These are phyloP conservation scores for Spinus olivaceus DNA, from an alignment of 2,797 vertebrate genomes.

Conservation along the genomic window DNA sequence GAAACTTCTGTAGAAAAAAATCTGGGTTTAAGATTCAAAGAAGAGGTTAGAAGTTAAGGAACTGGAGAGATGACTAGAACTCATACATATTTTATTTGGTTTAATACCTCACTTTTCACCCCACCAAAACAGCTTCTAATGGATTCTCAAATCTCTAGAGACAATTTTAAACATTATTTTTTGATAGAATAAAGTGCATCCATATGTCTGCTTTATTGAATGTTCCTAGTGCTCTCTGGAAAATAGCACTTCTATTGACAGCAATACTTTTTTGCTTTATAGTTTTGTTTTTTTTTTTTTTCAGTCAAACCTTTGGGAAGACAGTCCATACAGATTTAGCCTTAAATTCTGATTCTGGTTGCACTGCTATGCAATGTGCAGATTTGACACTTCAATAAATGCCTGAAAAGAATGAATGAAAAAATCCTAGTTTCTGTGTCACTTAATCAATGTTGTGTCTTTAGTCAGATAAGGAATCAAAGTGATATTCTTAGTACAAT, in stretches of 20 bases:
- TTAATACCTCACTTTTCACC: conserved; percentile 18
- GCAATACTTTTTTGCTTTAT: neutral
- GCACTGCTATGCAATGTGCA: neutral
- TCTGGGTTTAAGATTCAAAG: neutral
- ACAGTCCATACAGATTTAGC: neutral
- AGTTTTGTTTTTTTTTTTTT: neutral
- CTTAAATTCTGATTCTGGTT: neutral
- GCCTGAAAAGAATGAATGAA: neutral
- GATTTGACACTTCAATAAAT: neutral
- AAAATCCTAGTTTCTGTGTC: neutral
- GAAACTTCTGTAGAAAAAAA: neutral
- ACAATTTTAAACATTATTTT: neutral
- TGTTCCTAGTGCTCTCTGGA: neutral
- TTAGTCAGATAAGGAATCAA: neutral
- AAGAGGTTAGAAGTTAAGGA: conserved; percentile 23
- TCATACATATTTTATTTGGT: conserved; percentile 45
- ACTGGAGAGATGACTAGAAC: neutral
- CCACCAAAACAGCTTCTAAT: conserved; percentile 1
- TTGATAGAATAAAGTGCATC: conserved; percentile 24
- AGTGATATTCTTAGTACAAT: neutral
- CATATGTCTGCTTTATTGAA: neutral
- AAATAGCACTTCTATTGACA: neutral
- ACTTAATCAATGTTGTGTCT: neutral
- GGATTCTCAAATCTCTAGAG: neutral
- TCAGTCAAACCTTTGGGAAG: neutral